Percentiles rank a stretch among this genome's conserved stretches.
phyloP scores from a whole-genome alignment of 2,888 invertebrate genomes.

The Pharmacophagus antenor region DNA sequence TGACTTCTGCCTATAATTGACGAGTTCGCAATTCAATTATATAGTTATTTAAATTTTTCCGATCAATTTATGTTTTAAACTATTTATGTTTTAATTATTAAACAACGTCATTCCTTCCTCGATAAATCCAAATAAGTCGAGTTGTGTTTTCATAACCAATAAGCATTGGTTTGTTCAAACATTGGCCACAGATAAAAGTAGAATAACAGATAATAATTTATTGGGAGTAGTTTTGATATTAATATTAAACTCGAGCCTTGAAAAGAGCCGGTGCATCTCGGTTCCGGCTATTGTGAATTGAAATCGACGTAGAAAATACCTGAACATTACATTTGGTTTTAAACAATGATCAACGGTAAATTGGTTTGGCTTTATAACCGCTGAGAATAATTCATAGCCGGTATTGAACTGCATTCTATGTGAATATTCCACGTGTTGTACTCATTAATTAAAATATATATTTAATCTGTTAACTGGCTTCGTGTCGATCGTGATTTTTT shows the following conservation, averaged over 20 bases:
- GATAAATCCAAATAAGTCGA: no score
- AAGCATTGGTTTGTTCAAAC: no score
- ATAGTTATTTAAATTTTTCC: no score
- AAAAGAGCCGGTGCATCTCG: conserved; percentile 29
- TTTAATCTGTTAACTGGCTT: no score
- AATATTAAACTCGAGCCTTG: neutral
- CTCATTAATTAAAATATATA: neutral
- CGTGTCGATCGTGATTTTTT: no score
- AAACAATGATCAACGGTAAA: conserved; percentile 8
- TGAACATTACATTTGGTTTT: conserved; percentile 13
- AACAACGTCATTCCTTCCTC: no score
- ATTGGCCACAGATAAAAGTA: no score
- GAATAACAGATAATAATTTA: neutral
- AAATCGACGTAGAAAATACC: neutral
- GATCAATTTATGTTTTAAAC: no score
- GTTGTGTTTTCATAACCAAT: no score
- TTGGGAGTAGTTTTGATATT: neutral
- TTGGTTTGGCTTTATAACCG: conserved; percentile 1
- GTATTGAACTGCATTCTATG: neutral
- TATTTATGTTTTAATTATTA: no score
- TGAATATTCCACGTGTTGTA: conserved; percentile 6
- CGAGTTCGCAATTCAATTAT: no score
- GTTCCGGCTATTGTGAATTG: conserved; percentile 19
- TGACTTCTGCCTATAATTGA: no score
- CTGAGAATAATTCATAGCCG: conserved; percentile 1